phyloP scores from a whole-genome alignment of 2,797 vertebrate genomes.

The Spinus olivaceus region DNA sequence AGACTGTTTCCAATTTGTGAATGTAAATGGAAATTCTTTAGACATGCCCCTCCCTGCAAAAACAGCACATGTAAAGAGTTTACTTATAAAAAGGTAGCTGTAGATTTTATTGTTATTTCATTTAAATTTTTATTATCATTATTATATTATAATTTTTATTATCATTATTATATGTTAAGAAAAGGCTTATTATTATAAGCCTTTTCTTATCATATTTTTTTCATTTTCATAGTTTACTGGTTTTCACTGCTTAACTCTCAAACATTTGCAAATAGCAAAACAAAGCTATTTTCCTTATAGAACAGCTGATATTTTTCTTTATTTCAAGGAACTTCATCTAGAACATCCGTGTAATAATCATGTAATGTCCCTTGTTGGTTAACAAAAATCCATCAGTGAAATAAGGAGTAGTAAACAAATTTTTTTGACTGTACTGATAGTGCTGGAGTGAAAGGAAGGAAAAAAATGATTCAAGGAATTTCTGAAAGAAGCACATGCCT shows the following conservation, averaged over 20 bases:
- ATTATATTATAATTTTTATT: too few relatives aligned
- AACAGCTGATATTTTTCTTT: not conserved
- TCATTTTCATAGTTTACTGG: not conserved
- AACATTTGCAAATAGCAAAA: not conserved
- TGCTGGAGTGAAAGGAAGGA: not conserved
- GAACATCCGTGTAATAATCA: not conserved
- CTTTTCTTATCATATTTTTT: not conserved
- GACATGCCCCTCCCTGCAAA: not conserved
- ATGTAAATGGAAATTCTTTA: slow-evolving; percentile 45
- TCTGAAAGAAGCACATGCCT: not conserved
- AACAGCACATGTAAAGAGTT: not conserved
- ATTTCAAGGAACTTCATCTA: not conserved
- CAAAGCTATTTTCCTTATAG: not conserved
- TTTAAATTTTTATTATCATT: not conserved
- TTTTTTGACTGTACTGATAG: not conserved
- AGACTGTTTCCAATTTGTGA: slow-evolving; percentile 58
- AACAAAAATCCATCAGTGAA: not conserved
- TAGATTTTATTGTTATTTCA: not conserved
- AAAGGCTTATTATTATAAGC: not conserved
- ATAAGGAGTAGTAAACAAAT: not conserved
- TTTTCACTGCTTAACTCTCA: not conserved
- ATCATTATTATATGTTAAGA: too few relatives aligned
- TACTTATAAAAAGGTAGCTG: not conserved
- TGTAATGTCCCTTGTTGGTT: not conserved
- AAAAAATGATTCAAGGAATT: slow-evolving; percentile 20